These are phyloP conservation scores for Mormyrus lacerda DNA, from an alignment of 2,113 vertebrate species.

Conservation along the genomic window DNA sequence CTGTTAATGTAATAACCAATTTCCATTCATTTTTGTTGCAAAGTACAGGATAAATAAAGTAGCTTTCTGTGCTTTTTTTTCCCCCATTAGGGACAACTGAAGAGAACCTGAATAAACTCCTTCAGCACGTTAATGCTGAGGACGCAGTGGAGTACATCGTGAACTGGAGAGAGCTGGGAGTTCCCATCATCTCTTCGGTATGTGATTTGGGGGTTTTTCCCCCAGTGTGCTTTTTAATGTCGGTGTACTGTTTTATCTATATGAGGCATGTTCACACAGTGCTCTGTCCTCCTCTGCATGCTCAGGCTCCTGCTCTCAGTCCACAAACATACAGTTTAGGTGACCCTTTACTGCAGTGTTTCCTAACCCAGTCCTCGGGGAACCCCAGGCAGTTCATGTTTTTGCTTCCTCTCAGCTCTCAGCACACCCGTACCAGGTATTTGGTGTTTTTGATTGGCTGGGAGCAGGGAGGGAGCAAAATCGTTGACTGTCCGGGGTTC, in stretches of 20 bases:
- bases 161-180: constrained; percentile 88
- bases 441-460: no score
- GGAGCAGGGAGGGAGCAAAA: no score
- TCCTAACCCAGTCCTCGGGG: no score
- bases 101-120: constrained; percentile 89
- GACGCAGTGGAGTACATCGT: constrained; percentile 79
- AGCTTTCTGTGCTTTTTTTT: constrained; percentile 13
- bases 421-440: no score
- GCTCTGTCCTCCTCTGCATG: neutral
- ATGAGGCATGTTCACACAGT: neutral
- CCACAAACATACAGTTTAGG: neutral
- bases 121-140: constrained; percentile 89
- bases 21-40: neutral
- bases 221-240: neutral
- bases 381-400: no score
- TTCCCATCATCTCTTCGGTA: constrained; percentile 68
- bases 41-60: neutral
- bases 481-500: no score
- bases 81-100: constrained; percentile 78
- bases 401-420: no score
- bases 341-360: neutral
- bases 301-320: neutral
- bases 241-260: neutral
- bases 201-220: neutral
- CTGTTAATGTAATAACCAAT: neutral